Evolutionary conservation across 1,140 invertebrate species (phyloP).

Genomic region (Neodiprion lecontei): DNA sequence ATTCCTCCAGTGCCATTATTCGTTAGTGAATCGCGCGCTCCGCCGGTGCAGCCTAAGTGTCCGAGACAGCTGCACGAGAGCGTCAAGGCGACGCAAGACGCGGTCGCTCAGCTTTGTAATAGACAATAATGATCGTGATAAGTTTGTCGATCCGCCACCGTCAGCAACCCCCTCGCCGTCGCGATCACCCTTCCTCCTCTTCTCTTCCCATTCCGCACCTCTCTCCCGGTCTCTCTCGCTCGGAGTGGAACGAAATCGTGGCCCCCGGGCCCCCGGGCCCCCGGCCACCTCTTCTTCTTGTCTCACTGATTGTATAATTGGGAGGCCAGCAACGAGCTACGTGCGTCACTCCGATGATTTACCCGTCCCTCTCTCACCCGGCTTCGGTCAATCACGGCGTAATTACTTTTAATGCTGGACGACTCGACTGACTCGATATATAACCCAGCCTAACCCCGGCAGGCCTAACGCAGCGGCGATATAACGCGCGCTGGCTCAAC

Average conservation of each 20-base stretch:
- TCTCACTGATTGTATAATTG: constrained; percentile 61
- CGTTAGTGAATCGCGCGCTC: too few species aligned
- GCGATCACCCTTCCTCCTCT: not conserved
- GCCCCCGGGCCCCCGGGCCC: not conserved
- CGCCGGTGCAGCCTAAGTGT: too few species aligned
- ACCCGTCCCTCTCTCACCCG: constrained; percentile 45
- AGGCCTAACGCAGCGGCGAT: constrained; percentile 20
- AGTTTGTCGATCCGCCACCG: too few species aligned
- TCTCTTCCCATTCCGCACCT: constrained; percentile 43
- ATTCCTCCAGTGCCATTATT: too few species aligned
- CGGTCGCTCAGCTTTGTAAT: too few species aligned
- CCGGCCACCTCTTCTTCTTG: constrained; percentile 26
- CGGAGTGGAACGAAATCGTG: not conserved
- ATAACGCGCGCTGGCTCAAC: not conserved
- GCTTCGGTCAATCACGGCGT: constrained; percentile 62
- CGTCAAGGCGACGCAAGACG: too few species aligned
- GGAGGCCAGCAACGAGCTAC: constrained; percentile 59
- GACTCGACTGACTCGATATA: constrained; percentile 61
- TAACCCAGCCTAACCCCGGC: constrained; percentile 49
- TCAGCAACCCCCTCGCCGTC: too few species aligned
- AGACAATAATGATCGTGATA: too few species aligned
- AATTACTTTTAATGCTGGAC: constrained; percentile 63
- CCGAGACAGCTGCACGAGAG: too few species aligned
- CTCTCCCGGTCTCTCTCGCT: constrained; percentile 27
- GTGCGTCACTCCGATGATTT: constrained; percentile 62